Percentiles rank a stretch among this genome's conserved stretches.
These are phyloP conservation scores for Arctopsyche grandis DNA, from an alignment of 1,140 invertebrate species.

Conservation along the genomic window DNA sequence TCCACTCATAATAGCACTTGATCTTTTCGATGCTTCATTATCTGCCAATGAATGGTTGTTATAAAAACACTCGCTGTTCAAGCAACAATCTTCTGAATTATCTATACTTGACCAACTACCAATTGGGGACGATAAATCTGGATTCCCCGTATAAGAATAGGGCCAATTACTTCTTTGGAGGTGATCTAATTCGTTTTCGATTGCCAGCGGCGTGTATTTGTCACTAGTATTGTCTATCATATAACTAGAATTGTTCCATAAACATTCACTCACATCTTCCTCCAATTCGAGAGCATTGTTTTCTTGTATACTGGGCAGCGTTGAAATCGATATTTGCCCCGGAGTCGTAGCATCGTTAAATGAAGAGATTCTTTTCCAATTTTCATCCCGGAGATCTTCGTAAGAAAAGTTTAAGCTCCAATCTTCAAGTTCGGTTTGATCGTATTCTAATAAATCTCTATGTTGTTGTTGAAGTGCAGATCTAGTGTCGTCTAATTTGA, in stretches of 20 bases:
- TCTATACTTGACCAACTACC: slow-evolving; percentile 72
- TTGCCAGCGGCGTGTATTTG: slow-evolving; percentile 63
- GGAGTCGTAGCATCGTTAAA: slow-evolving; percentile 65
- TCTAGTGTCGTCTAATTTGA: slow-evolving; percentile 75
- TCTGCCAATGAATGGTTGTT: slow-evolving; percentile 56
- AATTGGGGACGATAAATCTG: slow-evolving; percentile 68
- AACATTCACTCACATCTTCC: slow-evolving; percentile 77
- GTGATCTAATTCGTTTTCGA: slow-evolving; percentile 56
- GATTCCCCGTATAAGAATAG: slow-evolving; percentile 59
- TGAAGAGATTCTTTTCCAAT: slow-evolving; percentile 63
- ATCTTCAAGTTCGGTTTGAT: slow-evolving; percentile 79
- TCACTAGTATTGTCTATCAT: slow-evolving; percentile 66
- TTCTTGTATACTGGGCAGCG: slow-evolving; percentile 77
- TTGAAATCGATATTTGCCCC: slow-evolving; percentile 70
- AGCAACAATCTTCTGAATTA: slow-evolving; percentile 62
- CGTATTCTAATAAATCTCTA: slow-evolving; percentile 75
- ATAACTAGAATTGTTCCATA: slow-evolving; percentile 76
- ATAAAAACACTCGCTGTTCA: slow-evolving; percentile 50
- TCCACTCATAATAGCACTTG: slow-evolving; percentile 74
- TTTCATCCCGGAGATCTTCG: slow-evolving; percentile 70
- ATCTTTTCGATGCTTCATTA: slow-evolving; percentile 70
- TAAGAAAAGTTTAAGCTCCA: slow-evolving; percentile 80
- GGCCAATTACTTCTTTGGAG: slow-evolving; percentile 63
- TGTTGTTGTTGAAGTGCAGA: slow-evolving; percentile 74
- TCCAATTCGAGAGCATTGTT: slow-evolving; percentile 77